Evolutionary conservation across 2,797 vertebrate species (phyloP).

Genomic region (Cercopithecus mitis): DNA sequence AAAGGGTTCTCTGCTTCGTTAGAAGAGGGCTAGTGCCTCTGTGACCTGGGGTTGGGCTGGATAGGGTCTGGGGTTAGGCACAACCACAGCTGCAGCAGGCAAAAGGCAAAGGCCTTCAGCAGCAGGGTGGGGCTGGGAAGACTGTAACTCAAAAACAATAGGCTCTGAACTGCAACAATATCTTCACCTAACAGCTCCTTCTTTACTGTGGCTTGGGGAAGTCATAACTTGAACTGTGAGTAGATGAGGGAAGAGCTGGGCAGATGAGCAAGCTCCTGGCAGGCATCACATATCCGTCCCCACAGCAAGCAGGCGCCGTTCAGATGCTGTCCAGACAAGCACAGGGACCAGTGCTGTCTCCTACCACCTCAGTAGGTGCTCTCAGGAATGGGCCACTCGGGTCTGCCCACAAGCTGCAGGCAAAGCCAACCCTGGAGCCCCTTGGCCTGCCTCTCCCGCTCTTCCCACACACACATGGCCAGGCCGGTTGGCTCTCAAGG

Average conservation of each 20-base stretch:
- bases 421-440: not conserved
- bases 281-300: constrained; percentile 36
- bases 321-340: not conserved
- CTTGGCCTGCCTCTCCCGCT: fast-evolving
- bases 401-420: not conserved
- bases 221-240: not conserved
- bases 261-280: constrained; percentile 73
- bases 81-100: not conserved
- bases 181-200: constrained; percentile 48
- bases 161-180: not conserved
- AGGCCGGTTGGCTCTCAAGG: fast-evolving
- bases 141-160: not conserved
- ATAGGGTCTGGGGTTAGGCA: not conserved
- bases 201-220: constrained; percentile 21
- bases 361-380: not conserved
- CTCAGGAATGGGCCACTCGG: not conserved
- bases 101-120: not conserved
- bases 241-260: not conserved
- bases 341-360: not conserved
- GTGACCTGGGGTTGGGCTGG: not conserved
- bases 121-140: not conserved
- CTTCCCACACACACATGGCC: not conserved
- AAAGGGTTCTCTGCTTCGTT: not conserved
- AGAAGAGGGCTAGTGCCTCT: not conserved
- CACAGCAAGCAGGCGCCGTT: constrained; percentile 19